Base-by-base conservation (phyloP, 2,888 invertebrate genomes). In the Limnephilus lunatus region DNA sequence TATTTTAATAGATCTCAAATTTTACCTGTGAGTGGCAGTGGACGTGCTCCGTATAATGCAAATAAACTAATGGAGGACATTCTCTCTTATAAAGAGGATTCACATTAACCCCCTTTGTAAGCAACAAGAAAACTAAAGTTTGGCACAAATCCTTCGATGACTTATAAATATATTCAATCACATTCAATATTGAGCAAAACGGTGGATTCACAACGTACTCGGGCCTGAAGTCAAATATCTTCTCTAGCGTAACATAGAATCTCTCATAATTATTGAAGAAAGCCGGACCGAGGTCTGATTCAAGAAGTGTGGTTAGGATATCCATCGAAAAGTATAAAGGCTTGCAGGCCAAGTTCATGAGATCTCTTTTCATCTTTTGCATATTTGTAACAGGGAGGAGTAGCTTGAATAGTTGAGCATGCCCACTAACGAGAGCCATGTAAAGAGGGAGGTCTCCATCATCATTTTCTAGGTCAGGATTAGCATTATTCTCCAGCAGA, bases 1-100 rank as follows among this genome's bases (percentile, higher is more conserved):
- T 53, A 4, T 53, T 53, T 4, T 53, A 53, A 19, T 53, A 15
- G 53, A 53, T 25, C 25, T 11, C 9, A 81, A 81, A 44, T 25
- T 95, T 95, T 94, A 96, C 96, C 94, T 95, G 95, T 93, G 94
- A 93, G 94, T 95, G 95, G 94, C 95, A 95, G 80, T 93, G 89
- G 91, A 94, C 93, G 94, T 95, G 95, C 93, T 95, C 94, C 92
- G 95, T 94, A 93, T 95, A 95, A 94, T 96, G 96, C 91, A 95
- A 94, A 93, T 95, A 96, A 12, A 96, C 96, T 35, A 96, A 94
- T 2, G 96, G 96, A 81, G 96, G 96, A 94, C 96, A 96, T 94
- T 96, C 96, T 94, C 95, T 94, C 83, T 94, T 93, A 94, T 95
- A 94, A n/a, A 94, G 92, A 48, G 95, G 95, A 95, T 96, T 95